Evolutionary conservation across 2,888 invertebrate genomes (phyloP), one percentile per base, ranked within the genome.

Genomic region (Diplazon laetatorius): DNA sequence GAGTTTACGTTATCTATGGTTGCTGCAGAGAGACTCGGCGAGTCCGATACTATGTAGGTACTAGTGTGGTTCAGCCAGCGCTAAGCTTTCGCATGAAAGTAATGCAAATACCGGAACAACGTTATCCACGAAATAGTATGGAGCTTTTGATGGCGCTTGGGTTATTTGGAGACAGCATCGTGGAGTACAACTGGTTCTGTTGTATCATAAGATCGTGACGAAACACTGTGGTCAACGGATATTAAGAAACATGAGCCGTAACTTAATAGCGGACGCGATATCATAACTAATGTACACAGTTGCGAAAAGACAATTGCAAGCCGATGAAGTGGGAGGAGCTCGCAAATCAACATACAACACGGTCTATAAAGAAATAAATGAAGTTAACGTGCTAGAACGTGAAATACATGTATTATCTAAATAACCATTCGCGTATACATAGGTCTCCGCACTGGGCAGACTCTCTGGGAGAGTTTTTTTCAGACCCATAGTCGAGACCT

Each of bases 1-100:
- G 85, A 84, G 3, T 86, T 85, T 35, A 66, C n/a, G n/a, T n/a
- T n/a, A n/a, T n/a, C n/a, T n/a, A n/a, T n/a, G 80, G 39, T 79
- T 80, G 18, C 60, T 76, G 2, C 76, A 81, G 44, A 75, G 81
- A 2, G 69, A 76, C 14, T 25, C 68, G 1, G 42, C 74, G 16
- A 76, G 59, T 18, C 72, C 76, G 8, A 30, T 65, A 2, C 65
- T 80, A 12, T 77, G 77, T 48, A 48, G 9, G 1, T 50, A 22
- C 16, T 35, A n/a, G 39, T 72, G 4, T 72, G 4, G n/a, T 62
- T 0, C 62, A 50, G 9, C 20, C 52, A 44, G 63, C 55, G 6
- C 20, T 72, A 20, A 25, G 18, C 12, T 52, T 25, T 52, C 55
- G 50, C 9, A 22, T 37, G 10, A 37, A 35, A 16, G 35, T 71